These are phyloP conservation scores for Protophormia terraenovae DNA, from an alignment of 2,888 invertebrate genomes.

Conservation along the genomic window DNA sequence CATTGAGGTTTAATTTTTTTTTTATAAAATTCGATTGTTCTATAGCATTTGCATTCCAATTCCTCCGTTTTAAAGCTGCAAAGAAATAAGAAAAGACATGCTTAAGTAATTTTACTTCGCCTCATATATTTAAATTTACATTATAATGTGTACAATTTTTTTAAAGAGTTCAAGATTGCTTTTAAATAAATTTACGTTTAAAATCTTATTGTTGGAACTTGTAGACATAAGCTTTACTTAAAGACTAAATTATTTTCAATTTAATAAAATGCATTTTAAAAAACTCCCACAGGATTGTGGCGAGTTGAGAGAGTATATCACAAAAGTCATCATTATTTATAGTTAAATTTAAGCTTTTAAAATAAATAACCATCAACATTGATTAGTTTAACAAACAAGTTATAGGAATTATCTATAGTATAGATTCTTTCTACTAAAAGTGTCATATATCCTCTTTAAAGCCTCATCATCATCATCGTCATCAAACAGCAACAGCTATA, in stretches of 20 bases:
- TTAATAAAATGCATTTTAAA: slow-evolving; percentile 49
- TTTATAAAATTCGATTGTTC: too few species aligned
- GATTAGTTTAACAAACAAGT: slow-evolving; percentile 69
- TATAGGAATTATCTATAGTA: slow-evolving; percentile 68
- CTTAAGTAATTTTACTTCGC: background rate
- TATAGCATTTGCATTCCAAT: too few species aligned
- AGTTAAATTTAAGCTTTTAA: slow-evolving; percentile 68
- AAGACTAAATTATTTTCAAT: slow-evolving; percentile 63
- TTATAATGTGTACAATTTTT: slow-evolving; percentile 2
- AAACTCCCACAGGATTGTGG: slow-evolving; percentile 63
- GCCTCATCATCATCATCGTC: slow-evolving; percentile 57
- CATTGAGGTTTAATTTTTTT: too few species aligned
- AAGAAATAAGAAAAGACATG: background rate
- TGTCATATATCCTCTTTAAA: slow-evolving; percentile 69
- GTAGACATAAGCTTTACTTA: slow-evolving; percentile 52
- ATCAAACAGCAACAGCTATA: background rate
- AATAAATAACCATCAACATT: slow-evolving; percentile 69
- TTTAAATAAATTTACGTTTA: slow-evolving; percentile 43
- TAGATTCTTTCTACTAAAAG: slow-evolving; percentile 68
- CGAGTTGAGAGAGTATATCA: slow-evolving; percentile 60
- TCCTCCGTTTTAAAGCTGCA: background rate
- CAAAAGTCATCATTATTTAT: slow-evolving; percentile 68
- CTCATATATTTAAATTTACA: slow-evolving; percentile 8
- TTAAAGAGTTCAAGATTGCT: background rate
- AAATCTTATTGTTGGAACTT: slow-evolving; percentile 21